Conservation (phyloP, 2,888 invertebrate species). For the Spialia ferax region DNA sequence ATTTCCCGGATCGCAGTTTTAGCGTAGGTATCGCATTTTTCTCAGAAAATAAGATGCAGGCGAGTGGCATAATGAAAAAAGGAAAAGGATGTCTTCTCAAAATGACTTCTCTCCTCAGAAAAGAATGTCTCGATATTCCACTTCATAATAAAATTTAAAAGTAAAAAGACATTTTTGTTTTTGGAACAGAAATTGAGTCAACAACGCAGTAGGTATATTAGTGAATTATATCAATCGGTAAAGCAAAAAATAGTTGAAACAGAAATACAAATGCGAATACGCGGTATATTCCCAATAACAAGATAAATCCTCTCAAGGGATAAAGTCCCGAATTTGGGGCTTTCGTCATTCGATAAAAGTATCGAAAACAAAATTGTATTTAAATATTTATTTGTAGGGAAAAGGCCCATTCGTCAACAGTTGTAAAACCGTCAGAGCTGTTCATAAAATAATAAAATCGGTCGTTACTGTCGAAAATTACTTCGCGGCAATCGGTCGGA, state of each 20-base stretch:
- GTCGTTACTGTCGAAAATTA: constrained; percentile 39
- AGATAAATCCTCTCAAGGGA: constrained; percentile 36
- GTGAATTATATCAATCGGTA: background rate
- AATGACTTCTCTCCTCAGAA: too few relatives aligned
- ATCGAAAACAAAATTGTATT: constrained; percentile 30
- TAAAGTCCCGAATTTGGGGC: constrained; percentile 28
- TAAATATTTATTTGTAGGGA: constrained; percentile 34
- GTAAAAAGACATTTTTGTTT: too few relatives aligned
- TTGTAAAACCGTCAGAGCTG: constrained; percentile 33
- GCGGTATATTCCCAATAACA: constrained; percentile 22
- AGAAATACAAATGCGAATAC: constrained; percentile 18
- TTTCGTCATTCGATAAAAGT: constrained; percentile 32
- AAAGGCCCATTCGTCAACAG: constrained; percentile 28
- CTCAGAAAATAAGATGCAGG: too few relatives aligned
- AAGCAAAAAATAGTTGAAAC: background rate
- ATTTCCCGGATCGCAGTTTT: too few relatives aligned
- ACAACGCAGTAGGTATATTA: background rate
- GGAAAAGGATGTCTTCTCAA: too few relatives aligned
- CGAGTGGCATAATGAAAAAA: too few relatives aligned
- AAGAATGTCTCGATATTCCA: too few relatives aligned
- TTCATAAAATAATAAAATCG: constrained; percentile 39
- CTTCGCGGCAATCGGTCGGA: constrained; percentile 34
- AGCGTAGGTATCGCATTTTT: too few relatives aligned
- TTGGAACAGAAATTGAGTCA: too few relatives aligned
- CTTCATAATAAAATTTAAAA: too few relatives aligned